A percentile compares a stretch with the other conserved stretches of the same genome.
phyloP scores from a whole-genome alignment of 1,140 invertebrate species.

The Ganaspis sp. region DNA sequence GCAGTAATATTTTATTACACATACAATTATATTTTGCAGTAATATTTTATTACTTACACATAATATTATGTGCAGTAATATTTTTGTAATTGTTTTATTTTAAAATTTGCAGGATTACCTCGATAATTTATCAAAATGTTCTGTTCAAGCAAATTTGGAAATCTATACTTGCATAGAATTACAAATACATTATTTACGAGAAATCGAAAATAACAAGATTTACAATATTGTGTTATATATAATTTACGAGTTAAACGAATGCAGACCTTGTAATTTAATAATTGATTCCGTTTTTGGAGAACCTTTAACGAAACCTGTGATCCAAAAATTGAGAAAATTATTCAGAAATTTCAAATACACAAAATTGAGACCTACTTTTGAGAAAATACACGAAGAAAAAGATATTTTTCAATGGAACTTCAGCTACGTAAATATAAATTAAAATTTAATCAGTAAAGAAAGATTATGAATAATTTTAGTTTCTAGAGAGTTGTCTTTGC shows the following conservation, averaged over 20 bases:
- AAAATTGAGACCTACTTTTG: conserved; percentile 33
- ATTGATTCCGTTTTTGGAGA: not conserved
- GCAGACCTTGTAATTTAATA: conserved; percentile 25
- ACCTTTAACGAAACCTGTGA: not conserved
- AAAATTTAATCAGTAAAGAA: too few species aligned
- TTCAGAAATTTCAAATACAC: conserved; percentile 39
- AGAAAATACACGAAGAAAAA: not conserved
- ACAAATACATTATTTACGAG: conserved; percentile 12
- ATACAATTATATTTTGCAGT: too few species aligned
- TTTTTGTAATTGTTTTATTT: not conserved
- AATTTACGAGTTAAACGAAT: conserved; percentile 35
- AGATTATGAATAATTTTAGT: too few species aligned
- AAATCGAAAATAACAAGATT: not conserved
- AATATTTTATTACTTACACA: too few species aligned
- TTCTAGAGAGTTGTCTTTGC: too few species aligned
- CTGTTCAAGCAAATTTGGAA: not conserved
- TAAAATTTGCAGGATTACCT: not conserved
- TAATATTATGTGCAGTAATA: too few species aligned
- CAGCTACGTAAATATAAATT: not conserved
- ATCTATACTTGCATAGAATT: conserved; percentile 32
- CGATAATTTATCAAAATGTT: not conserved
- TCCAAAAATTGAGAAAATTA: conserved; percentile 32
- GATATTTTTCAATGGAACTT: conserved; percentile 20
- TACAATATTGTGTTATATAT: conserved; percentile 36
- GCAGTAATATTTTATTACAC: too few species aligned